Conservation (phyloP, 2,888 invertebrate genomes). For the Synergus itoensis region DNA sequence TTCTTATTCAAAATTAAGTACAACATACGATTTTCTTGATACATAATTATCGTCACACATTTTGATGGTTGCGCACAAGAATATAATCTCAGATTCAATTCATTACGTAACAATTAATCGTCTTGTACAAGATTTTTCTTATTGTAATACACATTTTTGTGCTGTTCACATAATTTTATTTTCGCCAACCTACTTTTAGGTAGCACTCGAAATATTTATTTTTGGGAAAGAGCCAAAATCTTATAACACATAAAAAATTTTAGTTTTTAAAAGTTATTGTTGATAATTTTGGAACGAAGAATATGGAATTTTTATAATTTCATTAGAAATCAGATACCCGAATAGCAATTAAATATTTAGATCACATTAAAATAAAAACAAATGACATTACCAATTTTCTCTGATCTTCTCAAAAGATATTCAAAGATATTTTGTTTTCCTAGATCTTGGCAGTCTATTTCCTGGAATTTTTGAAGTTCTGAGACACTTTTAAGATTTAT, state of each 20-base stretch:
- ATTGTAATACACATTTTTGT: not conserved
- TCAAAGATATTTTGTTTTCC: not conserved
- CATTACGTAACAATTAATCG: slow-evolving; percentile 9
- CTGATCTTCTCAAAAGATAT: not conserved
- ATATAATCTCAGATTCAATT: slow-evolving; percentile 1
- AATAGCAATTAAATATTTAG: not conserved
- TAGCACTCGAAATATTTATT: slow-evolving; percentile 19
- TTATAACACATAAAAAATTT: slow-evolving; percentile 4
- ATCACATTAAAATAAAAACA: not conserved
- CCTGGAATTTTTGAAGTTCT: not conserved
- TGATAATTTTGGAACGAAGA: not conserved
- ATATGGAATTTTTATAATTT: not conserved
- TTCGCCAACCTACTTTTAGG: slow-evolving; percentile 1
- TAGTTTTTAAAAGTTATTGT: not conserved
- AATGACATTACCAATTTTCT: slow-evolving; percentile 3
- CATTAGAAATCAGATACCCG: not conserved
- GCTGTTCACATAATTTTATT: slow-evolving; percentile 15
- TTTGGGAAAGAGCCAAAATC: not conserved
- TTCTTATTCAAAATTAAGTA: no score
- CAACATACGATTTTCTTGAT: not conserved
- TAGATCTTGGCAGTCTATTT: not conserved
- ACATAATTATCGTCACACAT: not conserved
- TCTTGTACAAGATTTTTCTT: not conserved
- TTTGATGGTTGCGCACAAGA: not conserved
- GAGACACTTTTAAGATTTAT: not conserved